Base-by-base conservation (phyloP, 2,888 invertebrate genomes). In the Drosophila acutilabella region DNA sequence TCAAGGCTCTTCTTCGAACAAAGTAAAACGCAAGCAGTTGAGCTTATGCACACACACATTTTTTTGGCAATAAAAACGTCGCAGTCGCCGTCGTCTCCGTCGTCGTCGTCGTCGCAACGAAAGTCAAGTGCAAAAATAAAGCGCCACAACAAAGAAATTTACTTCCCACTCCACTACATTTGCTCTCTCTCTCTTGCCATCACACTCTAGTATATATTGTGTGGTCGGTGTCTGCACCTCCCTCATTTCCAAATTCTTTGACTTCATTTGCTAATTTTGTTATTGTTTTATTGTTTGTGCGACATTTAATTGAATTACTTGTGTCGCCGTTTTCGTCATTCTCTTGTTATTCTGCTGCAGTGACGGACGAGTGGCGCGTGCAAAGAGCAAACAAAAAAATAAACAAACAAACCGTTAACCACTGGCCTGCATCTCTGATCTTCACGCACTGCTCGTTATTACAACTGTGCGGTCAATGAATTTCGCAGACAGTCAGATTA, bases 1-100 rank as follows among this genome's bases (percentile, higher is more conserved):
- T 84, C 82, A 83, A 87, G 88, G 85, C 85, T 79, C 48, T 68
- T 18, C 26, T 45, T 53, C 20, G 18, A 42, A 53, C 57, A 61
- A 71, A 72, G 72, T 71, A 61, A 61, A 58, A 26, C 41, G 14
- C 62, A 68, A 74, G 50, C 41, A 58, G 61, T 64, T 69, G 36
- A 54, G 60, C 52, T 48, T 30, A 59, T 47, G 52, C 45, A 48
- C 36, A 66, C 33, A 50, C 33, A 44, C 45, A 64, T 10, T 58
- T 60, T 83, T 83, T 84, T 85, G 88, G 83, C 85, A 84, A 85
- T 85, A 88, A 84, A 85, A 75, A 59, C 61, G 76, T 73, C 76
- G 68, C 23, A 16, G 30, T 48, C 23, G 36, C 36, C 59, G 33
- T 1, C 20, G 47, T 26, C 30, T 23, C 8, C 36, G 38, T 38